These are phyloP conservation scores for Streblospio benedicti DNA, from an alignment of 1,140 invertebrate species.

Conservation along the genomic window DNA sequence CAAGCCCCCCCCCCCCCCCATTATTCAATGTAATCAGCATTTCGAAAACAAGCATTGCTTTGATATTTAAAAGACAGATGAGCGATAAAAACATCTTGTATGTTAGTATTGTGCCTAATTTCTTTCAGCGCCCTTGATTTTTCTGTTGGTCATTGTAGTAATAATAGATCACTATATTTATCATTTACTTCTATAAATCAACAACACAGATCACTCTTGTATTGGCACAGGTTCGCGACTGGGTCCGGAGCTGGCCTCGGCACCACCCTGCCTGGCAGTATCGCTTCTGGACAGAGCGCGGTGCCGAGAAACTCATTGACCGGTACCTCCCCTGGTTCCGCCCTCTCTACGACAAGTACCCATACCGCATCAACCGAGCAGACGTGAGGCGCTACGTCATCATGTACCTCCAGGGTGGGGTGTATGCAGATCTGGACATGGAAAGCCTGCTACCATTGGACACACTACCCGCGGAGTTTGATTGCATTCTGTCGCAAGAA, in stretches of 20 bases:
- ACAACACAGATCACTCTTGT: no score
- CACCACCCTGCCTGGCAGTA: background rate
- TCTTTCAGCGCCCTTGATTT: no score
- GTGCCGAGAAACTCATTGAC: background rate
- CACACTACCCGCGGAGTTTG: background rate
- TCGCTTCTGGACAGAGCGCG: background rate
- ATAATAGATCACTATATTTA: no score
- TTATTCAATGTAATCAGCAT: no score
- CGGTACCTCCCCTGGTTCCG: background rate
- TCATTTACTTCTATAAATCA: no score
- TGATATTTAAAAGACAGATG: no score
- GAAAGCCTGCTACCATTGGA: background rate
- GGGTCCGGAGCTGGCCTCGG: background rate
- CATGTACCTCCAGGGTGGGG: conserved; percentile 3
- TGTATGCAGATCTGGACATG: conserved; percentile 6
- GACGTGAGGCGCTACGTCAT: background rate
- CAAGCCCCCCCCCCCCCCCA: no score
- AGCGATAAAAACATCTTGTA: no score
- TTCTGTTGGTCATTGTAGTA: no score
- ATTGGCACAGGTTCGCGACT: background rate
- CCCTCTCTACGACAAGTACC: background rate
- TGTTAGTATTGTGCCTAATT: no score
- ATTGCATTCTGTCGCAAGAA: background rate
- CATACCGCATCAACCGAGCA: background rate
- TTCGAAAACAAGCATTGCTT: no score